Evolutionary conservation across 2,888 invertebrate species (phyloP).

Genomic region (Xestia c-nigrum): DNA sequence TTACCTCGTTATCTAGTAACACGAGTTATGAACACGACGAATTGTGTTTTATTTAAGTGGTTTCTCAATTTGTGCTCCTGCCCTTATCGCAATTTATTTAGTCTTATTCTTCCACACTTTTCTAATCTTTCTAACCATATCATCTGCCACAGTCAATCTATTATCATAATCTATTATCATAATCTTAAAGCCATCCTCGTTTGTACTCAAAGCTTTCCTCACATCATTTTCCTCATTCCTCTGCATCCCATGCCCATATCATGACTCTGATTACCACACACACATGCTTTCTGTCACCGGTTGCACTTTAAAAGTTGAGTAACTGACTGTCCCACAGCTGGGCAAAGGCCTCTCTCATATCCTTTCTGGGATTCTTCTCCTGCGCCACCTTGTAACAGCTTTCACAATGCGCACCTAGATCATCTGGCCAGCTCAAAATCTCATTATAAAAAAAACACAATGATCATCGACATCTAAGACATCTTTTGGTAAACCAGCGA

Average conservation of each 20-base stretch:
- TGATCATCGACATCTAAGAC: too few relatives aligned
- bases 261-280: background rate
- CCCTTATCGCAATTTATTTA: too few relatives aligned
- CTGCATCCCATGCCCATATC: background rate
- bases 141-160: background rate
- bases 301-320: background rate
- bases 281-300: background rate
- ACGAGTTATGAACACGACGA: conserved; percentile 55
- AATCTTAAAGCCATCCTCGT: background rate
- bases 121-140: background rate
- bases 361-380: too few relatives aligned
- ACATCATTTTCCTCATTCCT: background rate
- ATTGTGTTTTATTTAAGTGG: conserved; percentile 56
- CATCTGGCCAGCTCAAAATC: too few relatives aligned
- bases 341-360: too few relatives aligned
- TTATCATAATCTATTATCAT: too few relatives aligned
- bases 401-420: too few relatives aligned
- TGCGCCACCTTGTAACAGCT: too few relatives aligned
- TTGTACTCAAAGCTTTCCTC: background rate
- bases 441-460: too few relatives aligned
- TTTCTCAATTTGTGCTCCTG: too few relatives aligned
- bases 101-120: background rate
- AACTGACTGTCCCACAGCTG: too few relatives aligned
- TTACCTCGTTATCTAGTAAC: conserved; percentile 53
- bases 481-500: background rate